phyloP scores from a whole-genome alignment of 2,888 invertebrate species.

The Caenorhabditis imperialis region DNA sequence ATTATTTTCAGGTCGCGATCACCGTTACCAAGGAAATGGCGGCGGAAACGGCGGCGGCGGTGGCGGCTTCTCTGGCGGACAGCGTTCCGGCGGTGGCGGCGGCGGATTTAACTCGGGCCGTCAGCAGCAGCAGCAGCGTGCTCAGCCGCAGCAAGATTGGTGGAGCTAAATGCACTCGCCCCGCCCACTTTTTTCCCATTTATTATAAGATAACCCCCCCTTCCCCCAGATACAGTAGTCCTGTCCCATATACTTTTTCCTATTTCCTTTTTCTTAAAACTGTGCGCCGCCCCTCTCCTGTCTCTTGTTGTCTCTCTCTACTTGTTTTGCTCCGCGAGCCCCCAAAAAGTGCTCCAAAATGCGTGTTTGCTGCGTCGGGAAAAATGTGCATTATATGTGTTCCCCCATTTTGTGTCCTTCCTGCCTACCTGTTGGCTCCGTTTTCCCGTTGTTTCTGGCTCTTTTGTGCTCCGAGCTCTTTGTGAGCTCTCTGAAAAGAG shows the following conservation, averaged over 20 bases:
- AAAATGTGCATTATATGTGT: conserved; percentile 20
- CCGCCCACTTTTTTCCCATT: conserved; percentile 3
- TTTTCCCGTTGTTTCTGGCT: too few relatives aligned
- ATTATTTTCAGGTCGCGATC: conserved; percentile 69
- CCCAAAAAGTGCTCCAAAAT: neutral
- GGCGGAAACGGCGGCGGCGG: conserved; percentile 35
- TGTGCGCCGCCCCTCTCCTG: too few relatives aligned
- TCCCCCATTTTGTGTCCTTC: conserved; percentile 22
- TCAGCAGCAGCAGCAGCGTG: conserved; percentile 38
- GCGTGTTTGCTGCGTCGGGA: conserved; percentile 19
- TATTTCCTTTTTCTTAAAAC: too few relatives aligned
- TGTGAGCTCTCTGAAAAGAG: too few relatives aligned
- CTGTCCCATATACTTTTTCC: too few relatives aligned
- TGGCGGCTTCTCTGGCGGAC: conserved; percentile 29
- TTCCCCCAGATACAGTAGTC: conserved; percentile 1
- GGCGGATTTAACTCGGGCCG: conserved; percentile 24
- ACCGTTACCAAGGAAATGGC: conserved; percentile 70
- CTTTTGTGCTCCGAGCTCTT: too few relatives aligned
- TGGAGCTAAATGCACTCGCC: conserved; percentile 29
- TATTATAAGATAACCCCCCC: neutral
- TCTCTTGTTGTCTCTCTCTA: neutral
- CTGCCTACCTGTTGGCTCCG: conserved; percentile 55
- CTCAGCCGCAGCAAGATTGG: conserved; percentile 50
- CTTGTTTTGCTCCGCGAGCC: neutral
- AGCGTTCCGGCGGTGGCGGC: conserved; percentile 46